Evolutionary conservation across 2,113 vertebrate genomes (phyloP), one percentile per base, ranked within the genome.

Genomic region (Coptodon bakossiorum): DNA sequence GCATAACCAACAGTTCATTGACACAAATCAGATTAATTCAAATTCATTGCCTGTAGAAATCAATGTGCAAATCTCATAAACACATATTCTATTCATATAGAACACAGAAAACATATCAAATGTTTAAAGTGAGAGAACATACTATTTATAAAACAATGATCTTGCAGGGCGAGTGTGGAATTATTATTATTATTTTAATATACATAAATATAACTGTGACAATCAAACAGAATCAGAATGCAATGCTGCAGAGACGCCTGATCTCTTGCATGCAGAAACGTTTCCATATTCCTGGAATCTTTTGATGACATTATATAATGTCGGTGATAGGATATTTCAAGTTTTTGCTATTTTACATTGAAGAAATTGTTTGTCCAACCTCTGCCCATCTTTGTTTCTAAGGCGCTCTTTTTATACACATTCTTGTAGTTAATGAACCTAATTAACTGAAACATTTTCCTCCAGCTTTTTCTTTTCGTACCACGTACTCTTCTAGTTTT

Each of bases 121-220:
- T 38, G 19, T 22, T n/a, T 38, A 66, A 66, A 66, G 31, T 22
- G 6, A 66, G 10, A 66, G 19, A 8, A 66, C 34, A 38, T 66
- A 38, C 61, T 12, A 38, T 66, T 66, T 66, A 66, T 12, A 66
- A n/a, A 36, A 66, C 17, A n/a, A 5, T 66, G 4, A 66, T 36
- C 10, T 66, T 66, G 61, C 61, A 36, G 31, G 61, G 31, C 3
- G 0, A 0, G 31, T 66, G 17, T 3, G 61, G 31, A 66, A 66
- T 56, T 54, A 53, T 63, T 63, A 63, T 61, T 61, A 63, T 63
- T 31, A 29, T 61, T 31, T 63, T 63, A 12, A 63, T 36, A 63
- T 63, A 63, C n/a, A 63, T n/a, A 63, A 63, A 63, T 63, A 63
- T 63, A 63, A 63, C 59, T 0, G 16, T 61, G 3, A 61, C 57